These are phyloP conservation scores for Diachasma alloeum DNA, from an alignment of 1,140 invertebrate genomes.

Conservation along the genomic window DNA sequence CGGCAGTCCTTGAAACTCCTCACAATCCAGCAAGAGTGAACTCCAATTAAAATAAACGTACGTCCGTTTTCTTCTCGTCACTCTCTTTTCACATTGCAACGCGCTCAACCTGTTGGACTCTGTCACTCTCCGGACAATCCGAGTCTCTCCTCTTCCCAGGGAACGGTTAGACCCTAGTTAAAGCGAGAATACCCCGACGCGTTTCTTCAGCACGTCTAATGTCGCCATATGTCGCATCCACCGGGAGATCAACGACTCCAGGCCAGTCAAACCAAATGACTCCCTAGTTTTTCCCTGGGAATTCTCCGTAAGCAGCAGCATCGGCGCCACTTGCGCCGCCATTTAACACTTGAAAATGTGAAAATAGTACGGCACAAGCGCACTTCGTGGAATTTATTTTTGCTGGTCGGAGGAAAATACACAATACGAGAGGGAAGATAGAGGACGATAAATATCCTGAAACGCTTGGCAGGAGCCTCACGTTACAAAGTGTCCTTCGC, in stretches of 20 bases:
- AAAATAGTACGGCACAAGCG: not conserved
- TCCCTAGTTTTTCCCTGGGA: not conserved
- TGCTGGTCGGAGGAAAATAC: not conserved
- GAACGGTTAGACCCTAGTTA: not conserved
- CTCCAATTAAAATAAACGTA: conserved; percentile 34
- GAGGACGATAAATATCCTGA: not conserved
- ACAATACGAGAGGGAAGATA: not conserved
- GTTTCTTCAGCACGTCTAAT: conserved; percentile 2
- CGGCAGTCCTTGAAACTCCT: conserved; percentile 16
- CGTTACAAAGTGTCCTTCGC: not conserved
- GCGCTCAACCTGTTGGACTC: not conserved
- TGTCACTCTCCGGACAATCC: not conserved
- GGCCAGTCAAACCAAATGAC: not conserved
- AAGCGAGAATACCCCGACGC: not conserved
- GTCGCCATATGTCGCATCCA: not conserved
- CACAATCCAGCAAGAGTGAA: not conserved
- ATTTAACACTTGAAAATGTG: not conserved
- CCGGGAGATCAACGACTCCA: not conserved
- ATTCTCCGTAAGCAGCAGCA: not conserved
- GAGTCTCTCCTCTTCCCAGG: not conserved
- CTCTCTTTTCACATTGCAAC: not conserved
- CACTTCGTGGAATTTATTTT: not conserved
- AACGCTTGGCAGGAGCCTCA: not conserved
- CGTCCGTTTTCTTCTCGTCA: conserved; percentile 28
- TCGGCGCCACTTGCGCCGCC: not conserved